Evolutionary conservation across 2,797 vertebrate genomes (phyloP).

Genomic region (Chromobotia macracanthus): DNA sequence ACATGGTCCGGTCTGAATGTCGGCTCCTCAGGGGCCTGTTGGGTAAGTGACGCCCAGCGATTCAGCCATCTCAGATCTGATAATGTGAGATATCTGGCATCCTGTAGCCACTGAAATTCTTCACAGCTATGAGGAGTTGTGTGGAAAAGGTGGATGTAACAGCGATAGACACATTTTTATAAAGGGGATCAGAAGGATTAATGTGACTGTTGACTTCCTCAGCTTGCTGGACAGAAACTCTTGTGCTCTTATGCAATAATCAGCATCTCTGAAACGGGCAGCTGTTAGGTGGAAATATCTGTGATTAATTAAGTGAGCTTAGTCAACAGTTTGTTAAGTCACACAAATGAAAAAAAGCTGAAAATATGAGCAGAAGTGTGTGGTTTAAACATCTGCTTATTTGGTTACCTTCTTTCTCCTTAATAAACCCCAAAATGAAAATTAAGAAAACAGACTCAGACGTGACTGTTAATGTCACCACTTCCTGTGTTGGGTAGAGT

Average conservation of each 20-base stretch:
- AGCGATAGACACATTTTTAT: not conserved
- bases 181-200: not conserved
- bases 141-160: not conserved
- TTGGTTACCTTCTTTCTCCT: constrained; percentile 7
- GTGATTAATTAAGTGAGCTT: not conserved
- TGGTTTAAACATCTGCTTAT: constrained; percentile 28
- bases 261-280: not conserved
- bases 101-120: not conserved
- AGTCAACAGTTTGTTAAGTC: not conserved
- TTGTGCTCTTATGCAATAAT: not conserved
- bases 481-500: constrained; percentile 40
- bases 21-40: constrained; percentile 49
- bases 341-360: too few species aligned
- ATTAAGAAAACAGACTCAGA: too few species aligned
- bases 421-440: too few species aligned
- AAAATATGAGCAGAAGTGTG: not conserved
- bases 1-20: constrained; percentile 47
- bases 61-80: not conserved
- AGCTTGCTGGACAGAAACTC: not conserved
- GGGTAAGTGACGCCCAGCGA: constrained; percentile 51
- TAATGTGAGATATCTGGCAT: too few species aligned
- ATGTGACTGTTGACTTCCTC: constrained; percentile 34
- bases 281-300: not conserved
- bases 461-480: constrained; percentile 33
- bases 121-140: not conserved